phyloP scores from a whole-genome alignment of 2,113 vertebrate genomes.

The Dolichallabes microphthalmus region DNA sequence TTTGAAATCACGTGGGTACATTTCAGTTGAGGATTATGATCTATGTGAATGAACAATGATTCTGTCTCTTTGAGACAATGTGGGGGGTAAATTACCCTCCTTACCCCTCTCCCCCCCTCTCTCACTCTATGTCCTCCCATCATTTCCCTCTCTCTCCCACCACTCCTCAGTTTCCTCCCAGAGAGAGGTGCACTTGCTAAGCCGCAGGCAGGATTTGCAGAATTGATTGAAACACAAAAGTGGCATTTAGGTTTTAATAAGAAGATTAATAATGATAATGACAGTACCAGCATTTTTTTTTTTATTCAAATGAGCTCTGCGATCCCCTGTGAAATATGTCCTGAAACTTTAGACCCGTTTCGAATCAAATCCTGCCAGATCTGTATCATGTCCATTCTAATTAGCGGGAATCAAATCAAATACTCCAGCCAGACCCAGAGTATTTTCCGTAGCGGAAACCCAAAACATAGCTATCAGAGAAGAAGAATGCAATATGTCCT shows the following conservation, averaged over 20 bases:
- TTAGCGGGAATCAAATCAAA: slow-evolving; percentile 65
- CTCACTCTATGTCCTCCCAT: background rate
- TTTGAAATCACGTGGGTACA: background rate
- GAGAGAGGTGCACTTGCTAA: slow-evolving; percentile 53
- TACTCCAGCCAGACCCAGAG: slow-evolving; percentile 50
- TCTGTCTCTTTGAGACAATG: slow-evolving; percentile 7
- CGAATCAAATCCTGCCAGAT: slow-evolving; percentile 64
- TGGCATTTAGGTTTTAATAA: slow-evolving; percentile 72
- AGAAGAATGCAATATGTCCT: slow-evolving; percentile 55
- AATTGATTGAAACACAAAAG: slow-evolving; percentile 74
- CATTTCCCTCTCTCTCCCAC: background rate
- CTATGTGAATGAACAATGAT: slow-evolving; percentile 21
- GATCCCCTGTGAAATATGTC: slow-evolving; percentile 43
- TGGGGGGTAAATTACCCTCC: slow-evolving; percentile 2
- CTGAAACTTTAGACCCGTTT: slow-evolving; percentile 46
- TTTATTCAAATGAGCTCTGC: slow-evolving; percentile 60
- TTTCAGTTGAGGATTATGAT: background rate
- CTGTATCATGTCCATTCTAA: slow-evolving; percentile 60
- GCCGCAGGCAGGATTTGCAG: slow-evolving; percentile 61
- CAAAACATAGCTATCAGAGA: slow-evolving; percentile 59
- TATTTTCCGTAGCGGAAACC: slow-evolving; percentile 59
- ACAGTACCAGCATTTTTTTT: slow-evolving; percentile 62
- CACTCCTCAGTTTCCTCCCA: slow-evolving; percentile 9
- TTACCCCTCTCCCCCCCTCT: background rate
- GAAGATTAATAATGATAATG: slow-evolving; percentile 70